A percentile compares a stretch with the other conserved stretches of the same genome.
Conservation (phyloP, 2,888 invertebrate genomes). For the Xestobium rufovillosum region DNA sequence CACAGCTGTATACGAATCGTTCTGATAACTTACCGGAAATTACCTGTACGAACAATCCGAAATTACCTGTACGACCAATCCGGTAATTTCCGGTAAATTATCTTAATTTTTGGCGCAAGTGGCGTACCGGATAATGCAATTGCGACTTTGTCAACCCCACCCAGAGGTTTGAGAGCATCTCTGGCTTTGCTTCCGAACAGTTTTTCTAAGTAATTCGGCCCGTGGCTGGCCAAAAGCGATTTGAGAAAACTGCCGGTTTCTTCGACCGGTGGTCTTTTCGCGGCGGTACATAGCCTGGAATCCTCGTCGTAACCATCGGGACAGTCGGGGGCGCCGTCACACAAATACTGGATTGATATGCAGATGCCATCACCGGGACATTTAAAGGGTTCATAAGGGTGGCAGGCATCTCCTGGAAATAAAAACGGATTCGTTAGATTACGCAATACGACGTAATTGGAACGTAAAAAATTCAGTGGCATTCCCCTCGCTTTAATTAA, state of each 20-base stretch:
- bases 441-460: background rate
- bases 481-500: slow-evolving; percentile 1
- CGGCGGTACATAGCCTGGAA: slow-evolving; percentile 89
- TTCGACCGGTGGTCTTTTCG: slow-evolving; percentile 93
- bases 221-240: slow-evolving; percentile 88
- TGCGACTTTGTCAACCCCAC: slow-evolving; percentile 92
- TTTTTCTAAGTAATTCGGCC: slow-evolving; percentile 94
- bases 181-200: slow-evolving; percentile 91
- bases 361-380: slow-evolving; percentile 91
- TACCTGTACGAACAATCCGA: no score
- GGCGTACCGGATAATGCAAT: slow-evolving; percentile 82
- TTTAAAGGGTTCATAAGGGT: slow-evolving; percentile 94
- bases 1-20: no score
- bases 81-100: no score
- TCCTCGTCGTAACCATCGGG: slow-evolving; percentile 94
- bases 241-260: slow-evolving; percentile 94
- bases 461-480: background rate
- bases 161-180: slow-evolving; percentile 83
- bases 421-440: slow-evolving; percentile 4
- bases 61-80: no score
- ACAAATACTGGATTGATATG: slow-evolving; percentile 93
- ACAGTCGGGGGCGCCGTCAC: slow-evolving; percentile 92
- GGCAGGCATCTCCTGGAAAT: slow-evolving; percentile 64
- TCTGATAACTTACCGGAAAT: no score
- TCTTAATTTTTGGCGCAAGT: no score